Base-by-base conservation (phyloP, 2,888 invertebrate genomes). In the Andrena dorsata region DNA sequence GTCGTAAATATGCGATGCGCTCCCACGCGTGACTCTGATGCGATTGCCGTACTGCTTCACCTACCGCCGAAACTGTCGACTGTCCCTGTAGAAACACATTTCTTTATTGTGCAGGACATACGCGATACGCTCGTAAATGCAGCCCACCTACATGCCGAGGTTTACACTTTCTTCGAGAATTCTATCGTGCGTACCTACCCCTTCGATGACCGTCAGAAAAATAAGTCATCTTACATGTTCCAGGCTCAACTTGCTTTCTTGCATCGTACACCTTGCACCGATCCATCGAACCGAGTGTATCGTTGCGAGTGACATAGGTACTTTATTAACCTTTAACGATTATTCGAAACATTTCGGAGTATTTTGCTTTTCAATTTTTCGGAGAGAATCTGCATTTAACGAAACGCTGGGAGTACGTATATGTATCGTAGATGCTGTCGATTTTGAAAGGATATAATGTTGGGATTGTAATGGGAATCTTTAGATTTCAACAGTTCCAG, bases 21-120 rank as follows among this genome's bases (percentile, higher is more conserved):
- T 83, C 88, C 88, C 88, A 88, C 88, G 88, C 84, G 71, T 64
- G 80, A 47, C 82, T 80, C 83, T 88, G 85, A 88, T 84, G 82
- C 80, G 81, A 76, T 73, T 69, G 76, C 60, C 53, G 47, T 71
- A 74, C 70, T 32, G 70, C 63, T 76, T 80, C 76, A 76, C 80
- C 85, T 84, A 84, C 71, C 74, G 68, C 68, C 71, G 76, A 77
- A 78, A 51, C 72, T 77, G 73, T 76, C 71, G 64, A 56, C 64
- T 30, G n/a, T 80, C 26, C 28, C 58, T 63, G 56, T 49, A 58
- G 69, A 64, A 64, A 65, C 73, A 78, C 69, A 73, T 78, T 78
- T 81, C 73, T 81, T 81, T 81, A 81, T 81, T 72, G 53, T 35
- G n/a, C 53, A 32, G 35, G 49, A 65, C 49, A 32, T 66, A 47